Evolutionary conservation across 2,113 vertebrate genomes (phyloP).

Genomic region (Corvus hawaiiensis): DNA sequence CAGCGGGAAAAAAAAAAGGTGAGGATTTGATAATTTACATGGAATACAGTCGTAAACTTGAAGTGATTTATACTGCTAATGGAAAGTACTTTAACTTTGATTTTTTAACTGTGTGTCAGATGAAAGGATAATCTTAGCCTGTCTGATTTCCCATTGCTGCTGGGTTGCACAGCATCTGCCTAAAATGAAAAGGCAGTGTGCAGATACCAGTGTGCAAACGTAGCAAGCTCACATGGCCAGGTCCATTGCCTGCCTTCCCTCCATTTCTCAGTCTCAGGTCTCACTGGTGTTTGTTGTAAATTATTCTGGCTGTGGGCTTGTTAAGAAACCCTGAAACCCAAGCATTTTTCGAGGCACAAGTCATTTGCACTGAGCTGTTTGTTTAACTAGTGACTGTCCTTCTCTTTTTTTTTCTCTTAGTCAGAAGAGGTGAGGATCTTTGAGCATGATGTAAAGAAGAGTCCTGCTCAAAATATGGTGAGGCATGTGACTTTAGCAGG

Average conservation of each 20-base stretch:
- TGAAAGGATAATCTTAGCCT: background rate
- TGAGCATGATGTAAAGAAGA: background rate
- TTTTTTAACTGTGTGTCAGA: background rate
- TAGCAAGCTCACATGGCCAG: background rate
- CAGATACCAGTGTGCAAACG: background rate
- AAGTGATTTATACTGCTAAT: background rate
- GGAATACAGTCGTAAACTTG: background rate
- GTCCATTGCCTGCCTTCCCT: constrained; percentile 14
- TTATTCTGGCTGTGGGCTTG: background rate
- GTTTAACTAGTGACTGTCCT: background rate
- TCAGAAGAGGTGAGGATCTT: background rate
- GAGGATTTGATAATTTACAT: background rate
- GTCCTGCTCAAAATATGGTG: background rate
- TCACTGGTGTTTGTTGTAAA: background rate
- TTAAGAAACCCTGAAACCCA: background rate
- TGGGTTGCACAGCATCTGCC: background rate
- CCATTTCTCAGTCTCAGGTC: background rate
- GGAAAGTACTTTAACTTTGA: background rate
- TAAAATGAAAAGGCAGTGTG: background rate
- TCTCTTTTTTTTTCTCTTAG: background rate
- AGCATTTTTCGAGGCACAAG: background rate
- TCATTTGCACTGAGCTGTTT: background rate
- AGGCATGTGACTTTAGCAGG: background rate
- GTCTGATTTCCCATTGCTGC: background rate
- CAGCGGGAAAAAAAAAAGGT: background rate